Conservation (phyloP, 1,140 invertebrate species). For the Eupristina koningsbergeri region DNA sequence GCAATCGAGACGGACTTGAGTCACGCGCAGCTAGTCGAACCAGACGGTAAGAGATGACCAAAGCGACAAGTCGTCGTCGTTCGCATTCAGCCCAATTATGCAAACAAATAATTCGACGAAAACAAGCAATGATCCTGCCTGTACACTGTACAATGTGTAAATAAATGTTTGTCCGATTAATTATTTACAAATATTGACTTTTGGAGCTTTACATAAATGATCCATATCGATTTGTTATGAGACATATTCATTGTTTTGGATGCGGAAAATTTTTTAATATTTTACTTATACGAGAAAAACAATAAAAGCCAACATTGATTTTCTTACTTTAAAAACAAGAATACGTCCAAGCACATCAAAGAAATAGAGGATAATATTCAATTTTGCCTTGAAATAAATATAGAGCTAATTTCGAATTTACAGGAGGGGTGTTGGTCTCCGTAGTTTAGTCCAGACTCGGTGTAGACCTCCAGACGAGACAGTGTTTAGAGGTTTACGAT, state of each 20-base stretch:
- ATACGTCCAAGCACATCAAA: no score
- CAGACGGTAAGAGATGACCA: constrained; percentile 9
- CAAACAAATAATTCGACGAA: constrained; percentile 43
- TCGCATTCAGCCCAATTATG: constrained; percentile 39
- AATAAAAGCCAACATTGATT: no score
- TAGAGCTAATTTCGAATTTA: constrained; percentile 66
- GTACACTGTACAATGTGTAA: background rate
- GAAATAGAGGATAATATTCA: no score
- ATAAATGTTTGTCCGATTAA: constrained; percentile 39
- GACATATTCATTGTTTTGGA: no score
- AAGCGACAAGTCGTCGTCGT: background rate
- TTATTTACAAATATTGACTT: constrained; percentile 20
- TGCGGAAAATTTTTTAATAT: no score
- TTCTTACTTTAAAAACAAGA: no score
- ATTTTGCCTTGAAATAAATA: constrained; percentile 64
- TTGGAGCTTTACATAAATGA: background rate
- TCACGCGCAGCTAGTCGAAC: constrained; percentile 61
- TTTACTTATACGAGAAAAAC: no score
- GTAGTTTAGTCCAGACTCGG: constrained; percentile 66
- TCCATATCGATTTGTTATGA: background rate
- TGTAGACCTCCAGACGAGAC: constrained; percentile 67
- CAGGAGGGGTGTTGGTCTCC: constrained; percentile 59
- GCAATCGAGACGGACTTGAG: constrained; percentile 62
- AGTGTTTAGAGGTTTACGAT: constrained; percentile 61
- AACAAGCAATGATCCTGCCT: constrained; percentile 30